A percentile compares a stretch with the other conserved stretches of the same genome.
These are phyloP conservation scores for Rhopalosiphum padi DNA, from an alignment of 1,140 invertebrate species.

Conservation along the genomic window DNA sequence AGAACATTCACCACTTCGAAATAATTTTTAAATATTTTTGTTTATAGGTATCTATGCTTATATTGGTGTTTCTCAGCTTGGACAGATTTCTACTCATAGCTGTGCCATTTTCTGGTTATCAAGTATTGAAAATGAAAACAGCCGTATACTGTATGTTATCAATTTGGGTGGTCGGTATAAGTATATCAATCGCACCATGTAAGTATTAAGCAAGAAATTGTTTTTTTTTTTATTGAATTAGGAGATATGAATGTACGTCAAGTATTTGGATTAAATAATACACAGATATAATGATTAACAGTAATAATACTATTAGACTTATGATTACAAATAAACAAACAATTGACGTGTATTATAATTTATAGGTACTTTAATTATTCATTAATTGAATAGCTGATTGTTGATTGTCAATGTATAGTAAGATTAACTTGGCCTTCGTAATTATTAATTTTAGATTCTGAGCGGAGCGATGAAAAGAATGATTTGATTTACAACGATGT, in stretches of 20 bases:
- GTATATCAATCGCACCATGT: slow-evolving; percentile 74
- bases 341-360: neutral
- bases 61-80: slow-evolving; percentile 78
- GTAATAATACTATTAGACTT: neutral
- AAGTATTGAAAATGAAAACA: slow-evolving; percentile 67
- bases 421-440: too few relatives aligned
- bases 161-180: slow-evolving; percentile 73
- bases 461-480: too few relatives aligned
- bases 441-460: too few relatives aligned
- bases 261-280: neutral
- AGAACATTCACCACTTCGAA: neutral
- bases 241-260: neutral
- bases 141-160: slow-evolving; percentile 67
- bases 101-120: slow-evolving; percentile 71
- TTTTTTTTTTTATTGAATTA: slow-evolving; percentile 2
- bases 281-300: neutral
- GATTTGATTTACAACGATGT: too few relatives aligned
- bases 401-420: too few relatives aligned
- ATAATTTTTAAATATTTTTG: neutral
- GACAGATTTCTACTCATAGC: slow-evolving; percentile 77
- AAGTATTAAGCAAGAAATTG: slow-evolving; percentile 55
- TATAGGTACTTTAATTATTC: neutral
- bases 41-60: slow-evolving; percentile 73
- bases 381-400: too few relatives aligned
- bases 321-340: neutral